These are phyloP conservation scores for Suncus etruscus DNA, from an alignment of 2,113 vertebrate species.

Conservation along the genomic window DNA sequence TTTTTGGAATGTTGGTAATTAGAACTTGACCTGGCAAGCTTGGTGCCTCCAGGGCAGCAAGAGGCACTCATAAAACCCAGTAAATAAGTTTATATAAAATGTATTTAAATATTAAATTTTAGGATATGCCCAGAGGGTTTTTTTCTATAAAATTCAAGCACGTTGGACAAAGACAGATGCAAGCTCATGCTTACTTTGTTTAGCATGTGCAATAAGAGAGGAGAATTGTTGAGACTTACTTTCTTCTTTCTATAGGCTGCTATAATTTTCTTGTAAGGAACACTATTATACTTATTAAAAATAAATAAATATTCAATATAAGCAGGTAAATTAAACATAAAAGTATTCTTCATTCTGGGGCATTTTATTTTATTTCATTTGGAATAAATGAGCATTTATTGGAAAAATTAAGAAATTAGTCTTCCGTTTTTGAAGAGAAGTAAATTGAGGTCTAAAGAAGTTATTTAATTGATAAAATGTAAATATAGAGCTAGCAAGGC, in stretches of 20 bases:
- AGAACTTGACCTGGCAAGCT: background rate
- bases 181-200: background rate
- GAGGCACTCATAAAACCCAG: background rate
- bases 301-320: too few relatives aligned
- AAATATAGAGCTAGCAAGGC: background rate
- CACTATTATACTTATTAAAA: background rate
- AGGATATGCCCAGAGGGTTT: background rate
- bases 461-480: background rate
- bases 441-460: background rate
- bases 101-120: background rate
- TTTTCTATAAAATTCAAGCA: background rate
- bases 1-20: background rate
- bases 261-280: background rate
- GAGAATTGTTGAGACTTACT: background rate
- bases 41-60: background rate
- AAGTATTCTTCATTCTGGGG: background rate
- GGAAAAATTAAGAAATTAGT: background rate
- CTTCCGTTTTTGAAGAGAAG: slow-evolving; percentile 18
- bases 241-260: background rate
- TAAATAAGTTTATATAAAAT: background rate
- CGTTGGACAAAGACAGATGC: background rate
- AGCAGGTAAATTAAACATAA: background rate
- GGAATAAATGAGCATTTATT: background rate
- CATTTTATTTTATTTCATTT: slow-evolving; percentile 22
- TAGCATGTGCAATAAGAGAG: background rate